Conservation (phyloP, 2,113 vertebrate species). For the Glareola pratincola region DNA sequence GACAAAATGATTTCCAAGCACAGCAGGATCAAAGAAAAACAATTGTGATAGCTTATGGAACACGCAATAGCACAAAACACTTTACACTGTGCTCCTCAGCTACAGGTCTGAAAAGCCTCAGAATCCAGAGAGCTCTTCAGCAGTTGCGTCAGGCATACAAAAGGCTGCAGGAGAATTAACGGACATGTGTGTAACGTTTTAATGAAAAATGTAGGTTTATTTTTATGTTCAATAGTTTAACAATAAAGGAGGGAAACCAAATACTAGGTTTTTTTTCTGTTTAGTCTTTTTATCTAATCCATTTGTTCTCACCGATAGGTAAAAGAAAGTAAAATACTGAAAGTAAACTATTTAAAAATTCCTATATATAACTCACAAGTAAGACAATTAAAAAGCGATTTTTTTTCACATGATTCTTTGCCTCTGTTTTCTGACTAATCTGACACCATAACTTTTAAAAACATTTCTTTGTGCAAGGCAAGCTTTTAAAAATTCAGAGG, state of each 20-base stretch:
- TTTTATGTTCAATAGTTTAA: not conserved
- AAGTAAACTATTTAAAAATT: not conserved
- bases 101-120: not conserved
- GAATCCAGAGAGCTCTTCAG: not conserved
- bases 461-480: not conserved
- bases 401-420: not conserved
- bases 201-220: not conserved
- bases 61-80: not conserved
- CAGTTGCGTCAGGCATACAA: not conserved
- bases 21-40: not conserved
- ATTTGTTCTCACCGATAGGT: not conserved
- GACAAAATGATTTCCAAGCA: not conserved
- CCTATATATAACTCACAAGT: not conserved
- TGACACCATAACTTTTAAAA: not conserved
- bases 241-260: not conserved
- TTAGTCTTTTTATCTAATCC: not conserved
- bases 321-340: not conserved
- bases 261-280: not conserved
- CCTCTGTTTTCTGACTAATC: not conserved
- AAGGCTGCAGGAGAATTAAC: not conserved
- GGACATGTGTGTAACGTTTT: not conserved
- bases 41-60: not conserved
- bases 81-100: not conserved
- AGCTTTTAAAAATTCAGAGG: not conserved
- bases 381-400: not conserved